Evolutionary conservation across 1,140 invertebrate species (phyloP).

Genomic region (Macrosteles quadrilineatus): DNA sequence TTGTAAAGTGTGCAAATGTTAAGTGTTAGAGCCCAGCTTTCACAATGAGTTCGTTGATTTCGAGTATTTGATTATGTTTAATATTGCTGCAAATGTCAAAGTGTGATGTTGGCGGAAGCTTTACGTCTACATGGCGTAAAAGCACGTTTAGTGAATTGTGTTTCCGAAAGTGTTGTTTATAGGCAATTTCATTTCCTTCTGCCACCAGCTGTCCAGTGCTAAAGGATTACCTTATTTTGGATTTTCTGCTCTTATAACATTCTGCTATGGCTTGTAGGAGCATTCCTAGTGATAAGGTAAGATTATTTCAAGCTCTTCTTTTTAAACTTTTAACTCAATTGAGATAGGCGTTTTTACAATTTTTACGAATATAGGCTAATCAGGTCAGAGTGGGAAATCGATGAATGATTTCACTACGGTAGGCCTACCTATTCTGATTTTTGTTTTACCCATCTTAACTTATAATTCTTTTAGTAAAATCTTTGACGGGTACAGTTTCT

Average conservation of each 20-base stretch:
- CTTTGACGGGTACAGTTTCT: no score
- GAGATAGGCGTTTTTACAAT: no score
- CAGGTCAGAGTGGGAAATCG: no score
- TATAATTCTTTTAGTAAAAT: no score
- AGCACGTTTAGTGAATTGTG: constrained; percentile 27
- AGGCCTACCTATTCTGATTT: no score
- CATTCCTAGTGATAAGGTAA: constrained; percentile 36
- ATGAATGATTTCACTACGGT: no score
- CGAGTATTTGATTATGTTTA: background rate
- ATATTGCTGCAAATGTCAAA: background rate
- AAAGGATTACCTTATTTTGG: background rate
- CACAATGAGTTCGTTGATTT: background rate
- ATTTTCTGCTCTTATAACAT: background rate
- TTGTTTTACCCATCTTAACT: no score
- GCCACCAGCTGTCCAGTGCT: background rate
- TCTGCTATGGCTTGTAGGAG: constrained; percentile 28
- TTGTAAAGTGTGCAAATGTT: background rate
- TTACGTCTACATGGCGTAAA: constrained; percentile 17
- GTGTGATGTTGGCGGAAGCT: constrained; percentile 9
- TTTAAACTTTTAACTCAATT: no score
- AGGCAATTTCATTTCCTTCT: constrained; percentile 11
- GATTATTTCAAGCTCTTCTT: background rate
- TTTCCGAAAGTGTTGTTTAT: constrained; percentile 12
- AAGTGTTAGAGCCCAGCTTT: background rate
- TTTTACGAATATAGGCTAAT: no score